Conservation (phyloP, 1,140 invertebrate species). For the Pomacea maculata region DNA sequence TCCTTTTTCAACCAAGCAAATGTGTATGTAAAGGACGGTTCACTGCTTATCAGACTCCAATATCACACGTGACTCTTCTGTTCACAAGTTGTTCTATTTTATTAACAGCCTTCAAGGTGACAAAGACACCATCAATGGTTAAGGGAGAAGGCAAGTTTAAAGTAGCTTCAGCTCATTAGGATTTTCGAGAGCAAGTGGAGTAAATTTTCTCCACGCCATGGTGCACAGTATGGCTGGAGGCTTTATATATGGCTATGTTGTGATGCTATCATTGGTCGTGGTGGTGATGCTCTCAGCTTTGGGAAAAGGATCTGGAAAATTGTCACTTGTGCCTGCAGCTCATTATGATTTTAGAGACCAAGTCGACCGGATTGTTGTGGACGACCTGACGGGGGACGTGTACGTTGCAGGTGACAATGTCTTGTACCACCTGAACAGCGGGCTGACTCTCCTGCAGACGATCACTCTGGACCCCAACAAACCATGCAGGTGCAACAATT, state of each 20-base stretch:
- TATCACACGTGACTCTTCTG: no score
- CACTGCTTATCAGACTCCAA: no score
- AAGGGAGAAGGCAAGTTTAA: no score
- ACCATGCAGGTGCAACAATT: not conserved
- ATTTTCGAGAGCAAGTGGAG: no score
- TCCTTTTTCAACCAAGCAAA: no score
- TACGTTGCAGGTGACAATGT: slow-evolving; percentile 5
- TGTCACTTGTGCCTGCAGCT: not conserved
- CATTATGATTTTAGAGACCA: not conserved
- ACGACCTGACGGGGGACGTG: not conserved
- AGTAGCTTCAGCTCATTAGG: no score
- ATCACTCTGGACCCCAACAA: not conserved
- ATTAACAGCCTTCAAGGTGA: no score
- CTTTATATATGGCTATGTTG: not conserved
- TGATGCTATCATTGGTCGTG: not conserved
- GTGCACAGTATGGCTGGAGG: not conserved
- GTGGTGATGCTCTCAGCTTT: not conserved
- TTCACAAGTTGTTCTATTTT: no score
- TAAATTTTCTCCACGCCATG: no score
- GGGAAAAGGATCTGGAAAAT: not conserved
- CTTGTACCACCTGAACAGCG: slow-evolving; percentile 2
- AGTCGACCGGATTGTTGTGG: not conserved
- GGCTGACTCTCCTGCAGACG: not conserved
- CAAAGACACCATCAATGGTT: no score
- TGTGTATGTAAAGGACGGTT: no score